phyloP scores from a whole-genome alignment of 2,113 vertebrate genomes.

The Neogale vison region DNA sequence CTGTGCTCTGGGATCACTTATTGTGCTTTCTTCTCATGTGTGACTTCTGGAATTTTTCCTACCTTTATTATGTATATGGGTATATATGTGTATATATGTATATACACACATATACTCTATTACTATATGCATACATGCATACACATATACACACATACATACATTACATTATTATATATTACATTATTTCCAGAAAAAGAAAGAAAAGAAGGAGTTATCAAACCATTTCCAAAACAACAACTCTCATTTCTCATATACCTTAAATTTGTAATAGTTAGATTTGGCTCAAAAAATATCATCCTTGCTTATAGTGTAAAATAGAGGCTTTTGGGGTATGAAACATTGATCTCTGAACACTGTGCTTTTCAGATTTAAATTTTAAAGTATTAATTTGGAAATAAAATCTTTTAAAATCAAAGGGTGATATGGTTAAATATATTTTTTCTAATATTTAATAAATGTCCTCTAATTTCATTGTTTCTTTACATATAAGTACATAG shows the following conservation, averaged over 20 bases:
- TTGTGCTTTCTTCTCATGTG: neutral
- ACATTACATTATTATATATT: too few relatives aligned
- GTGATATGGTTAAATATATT: neutral
- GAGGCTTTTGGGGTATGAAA: neutral
- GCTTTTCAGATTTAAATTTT: neutral
- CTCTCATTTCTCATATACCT: neutral
- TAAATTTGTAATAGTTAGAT: neutral
- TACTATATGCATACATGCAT: neutral
- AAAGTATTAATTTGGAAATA: neutral
- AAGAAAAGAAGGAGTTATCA: neutral
- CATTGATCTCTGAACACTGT: neutral
- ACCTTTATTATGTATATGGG: neutral
- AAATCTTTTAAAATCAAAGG: neutral
- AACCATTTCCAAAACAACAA: neutral
- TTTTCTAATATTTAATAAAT: neutral
- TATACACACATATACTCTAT: neutral
- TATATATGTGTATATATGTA: too few relatives aligned
- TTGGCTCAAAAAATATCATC: neutral
- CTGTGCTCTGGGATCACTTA: neutral
- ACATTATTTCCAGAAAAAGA: neutral
- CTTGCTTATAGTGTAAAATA: neutral
- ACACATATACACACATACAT: too few relatives aligned
- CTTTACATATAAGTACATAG: neutral
- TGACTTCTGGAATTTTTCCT: neutral
- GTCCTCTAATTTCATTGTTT: conserved; percentile 7